Conservation (phyloP, 2,888 invertebrate genomes). For the Heteropelma amictum region DNA sequence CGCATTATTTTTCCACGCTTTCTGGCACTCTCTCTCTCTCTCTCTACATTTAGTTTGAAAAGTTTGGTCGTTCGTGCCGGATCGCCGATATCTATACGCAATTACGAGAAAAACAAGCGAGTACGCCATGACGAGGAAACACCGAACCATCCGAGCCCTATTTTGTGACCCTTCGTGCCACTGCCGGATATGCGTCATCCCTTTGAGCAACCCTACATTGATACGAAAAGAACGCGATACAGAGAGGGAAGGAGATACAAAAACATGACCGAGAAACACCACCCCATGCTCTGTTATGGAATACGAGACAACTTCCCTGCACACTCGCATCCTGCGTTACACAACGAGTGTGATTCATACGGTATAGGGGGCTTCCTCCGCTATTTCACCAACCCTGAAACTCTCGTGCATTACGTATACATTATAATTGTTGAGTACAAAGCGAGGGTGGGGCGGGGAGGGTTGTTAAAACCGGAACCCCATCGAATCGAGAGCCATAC, state of each 20-base stretch:
- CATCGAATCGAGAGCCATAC: conserved; percentile 9
- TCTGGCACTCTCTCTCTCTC: not conserved
- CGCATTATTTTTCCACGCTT: not conserved
- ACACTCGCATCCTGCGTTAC: conserved; percentile 1
- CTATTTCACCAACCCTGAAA: conserved; percentile 25
- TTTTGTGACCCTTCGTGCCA: conserved; percentile 28
- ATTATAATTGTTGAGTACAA: conserved; percentile 28
- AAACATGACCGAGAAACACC: conserved; percentile 20
- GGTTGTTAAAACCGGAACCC: conserved; percentile 5
- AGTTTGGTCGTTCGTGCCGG: not conserved
- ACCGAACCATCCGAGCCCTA: conserved; percentile 13
- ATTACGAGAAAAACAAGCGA: conserved; percentile 16
- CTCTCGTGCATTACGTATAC: not conserved
- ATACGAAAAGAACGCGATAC: not conserved
- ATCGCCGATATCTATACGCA: not conserved
- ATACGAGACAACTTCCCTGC: conserved; percentile 3
- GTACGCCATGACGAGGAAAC: conserved; percentile 12
- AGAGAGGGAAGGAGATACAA: not conserved
- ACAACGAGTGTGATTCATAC: conserved; percentile 43
- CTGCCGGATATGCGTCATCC: conserved; percentile 54
- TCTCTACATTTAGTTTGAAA: too few species aligned
- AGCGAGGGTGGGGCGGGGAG: not conserved
- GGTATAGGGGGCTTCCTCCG: conserved; percentile 6
- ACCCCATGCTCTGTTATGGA: conserved; percentile 1
- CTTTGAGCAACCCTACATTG: conserved; percentile 37